Evolutionary conservation across 2,797 vertebrate genomes (phyloP).

Genomic region (Dendrocincla tyrannina): DNA sequence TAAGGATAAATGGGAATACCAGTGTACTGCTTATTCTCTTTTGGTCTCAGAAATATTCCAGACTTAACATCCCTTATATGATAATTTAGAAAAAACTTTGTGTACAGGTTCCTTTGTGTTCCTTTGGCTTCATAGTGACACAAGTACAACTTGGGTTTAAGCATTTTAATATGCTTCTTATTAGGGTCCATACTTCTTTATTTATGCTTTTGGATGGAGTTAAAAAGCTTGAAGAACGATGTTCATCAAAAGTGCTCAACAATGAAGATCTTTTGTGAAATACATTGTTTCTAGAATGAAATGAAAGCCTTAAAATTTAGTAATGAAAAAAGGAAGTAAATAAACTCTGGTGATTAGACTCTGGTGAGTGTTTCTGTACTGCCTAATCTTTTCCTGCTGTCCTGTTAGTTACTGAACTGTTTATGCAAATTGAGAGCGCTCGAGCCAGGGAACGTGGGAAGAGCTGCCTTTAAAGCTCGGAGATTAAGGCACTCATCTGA

Average conservation of each 20-base stretch:
- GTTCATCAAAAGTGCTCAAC: neutral
- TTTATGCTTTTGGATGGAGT: neutral
- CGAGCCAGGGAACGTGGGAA: slow-evolving; percentile 5
- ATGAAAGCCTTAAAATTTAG: neutral
- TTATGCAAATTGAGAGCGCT: neutral
- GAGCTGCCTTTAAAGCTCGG: neutral
- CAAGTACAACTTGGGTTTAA: neutral
- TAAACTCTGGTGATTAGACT: neutral
- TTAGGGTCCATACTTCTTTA: neutral
- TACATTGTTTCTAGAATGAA: neutral
- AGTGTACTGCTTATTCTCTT: neutral
- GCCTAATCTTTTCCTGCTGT: slow-evolving; percentile 10
- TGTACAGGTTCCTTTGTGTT: neutral
- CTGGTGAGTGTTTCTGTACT: neutral
- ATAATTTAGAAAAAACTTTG: neutral
- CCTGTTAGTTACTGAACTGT: slow-evolving; percentile 42
- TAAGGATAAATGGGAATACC: neutral
- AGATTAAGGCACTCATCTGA: slow-evolving; percentile 20
- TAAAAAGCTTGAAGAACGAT: neutral
- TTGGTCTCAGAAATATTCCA: neutral
- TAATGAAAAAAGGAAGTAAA: neutral
- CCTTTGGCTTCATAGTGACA: neutral
- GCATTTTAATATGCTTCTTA: neutral
- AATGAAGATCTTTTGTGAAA: neutral
- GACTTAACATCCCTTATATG: neutral